These are phyloP conservation scores for Oxygymnocypris stewartii DNA, from an alignment of 2,113 vertebrate genomes.

Conservation along the genomic window DNA sequence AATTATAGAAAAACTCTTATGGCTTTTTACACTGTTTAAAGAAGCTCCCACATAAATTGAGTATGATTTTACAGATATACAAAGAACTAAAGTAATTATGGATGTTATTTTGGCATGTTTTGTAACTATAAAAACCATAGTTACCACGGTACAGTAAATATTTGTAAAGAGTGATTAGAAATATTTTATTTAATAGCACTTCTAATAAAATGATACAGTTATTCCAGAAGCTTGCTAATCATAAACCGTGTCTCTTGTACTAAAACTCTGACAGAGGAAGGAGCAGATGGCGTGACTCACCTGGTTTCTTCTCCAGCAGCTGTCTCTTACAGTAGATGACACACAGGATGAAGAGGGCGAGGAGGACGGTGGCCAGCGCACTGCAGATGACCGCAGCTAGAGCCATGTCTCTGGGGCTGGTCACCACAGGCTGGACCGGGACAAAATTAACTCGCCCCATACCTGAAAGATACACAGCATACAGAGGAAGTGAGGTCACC, in stretches of 20 bases:
- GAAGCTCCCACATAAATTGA: too few species aligned
- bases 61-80: too few species aligned
- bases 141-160: neutral
- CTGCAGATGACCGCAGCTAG: slow-evolving; percentile 95
- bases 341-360: slow-evolving; percentile 93
- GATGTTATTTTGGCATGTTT: too few species aligned
- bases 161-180: neutral
- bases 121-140: too few species aligned
- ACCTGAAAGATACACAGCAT: slow-evolving; percentile 70
- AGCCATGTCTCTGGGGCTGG: slow-evolving; percentile 91
- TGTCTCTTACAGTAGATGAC: slow-evolving; percentile 97
- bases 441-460: slow-evolving; percentile 91
- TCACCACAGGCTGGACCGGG: slow-evolving; percentile 84
- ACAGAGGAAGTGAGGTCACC: neutral
- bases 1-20: too few species aligned
- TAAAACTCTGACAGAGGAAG: neutral
- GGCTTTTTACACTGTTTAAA: too few species aligned
- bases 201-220: neutral
- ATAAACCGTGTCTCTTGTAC: neutral
- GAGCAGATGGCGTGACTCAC: slow-evolving; percentile 21
- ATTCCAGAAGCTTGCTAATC: neutral
- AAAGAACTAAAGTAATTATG: too few species aligned
- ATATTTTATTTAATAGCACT: neutral
- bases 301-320: slow-evolving; percentile 95
- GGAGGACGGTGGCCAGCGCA: slow-evolving; percentile 88